phyloP scores from a whole-genome alignment of 2,113 vertebrate genomes.

The Anoura caudifer region DNA sequence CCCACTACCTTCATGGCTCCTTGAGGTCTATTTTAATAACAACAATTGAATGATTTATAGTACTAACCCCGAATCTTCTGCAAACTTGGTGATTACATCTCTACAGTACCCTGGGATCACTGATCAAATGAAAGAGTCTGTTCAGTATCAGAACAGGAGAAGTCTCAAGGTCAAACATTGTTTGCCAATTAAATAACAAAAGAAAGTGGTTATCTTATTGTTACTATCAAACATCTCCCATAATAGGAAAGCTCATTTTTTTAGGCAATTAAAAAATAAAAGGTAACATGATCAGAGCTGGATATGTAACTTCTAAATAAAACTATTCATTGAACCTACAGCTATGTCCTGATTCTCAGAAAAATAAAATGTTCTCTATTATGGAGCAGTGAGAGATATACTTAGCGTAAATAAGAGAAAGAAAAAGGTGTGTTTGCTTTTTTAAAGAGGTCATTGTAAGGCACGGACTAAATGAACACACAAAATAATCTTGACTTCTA shows the following conservation, averaged over 20 bases:
- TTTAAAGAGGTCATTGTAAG: not conserved
- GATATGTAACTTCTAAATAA: not conserved
- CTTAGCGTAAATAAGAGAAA: not conserved
- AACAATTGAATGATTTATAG: not conserved
- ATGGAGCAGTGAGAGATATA: not conserved
- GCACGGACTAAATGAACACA: not conserved
- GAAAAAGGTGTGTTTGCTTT: not conserved
- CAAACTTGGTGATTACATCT: not conserved
- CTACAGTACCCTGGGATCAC: not conserved
- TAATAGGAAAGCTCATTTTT: not conserved
- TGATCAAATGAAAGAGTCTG: not conserved
- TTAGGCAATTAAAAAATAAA: conserved; percentile 24
- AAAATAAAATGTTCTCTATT: not conserved
- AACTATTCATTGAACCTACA: not conserved
- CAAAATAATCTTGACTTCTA: not conserved
- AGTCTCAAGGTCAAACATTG: not conserved
- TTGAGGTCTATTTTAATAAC: not conserved
- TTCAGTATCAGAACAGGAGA: not conserved
- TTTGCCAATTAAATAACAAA: not conserved
- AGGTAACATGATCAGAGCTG: not conserved
- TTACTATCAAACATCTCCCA: not conserved
- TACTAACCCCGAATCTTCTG: not conserved
- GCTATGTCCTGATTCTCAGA: not conserved
- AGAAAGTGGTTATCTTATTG: not conserved
- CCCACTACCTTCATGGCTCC: not conserved